Base-by-base conservation (phyloP, 2,888 invertebrate genomes). In the Drosophila siamana region DNA sequence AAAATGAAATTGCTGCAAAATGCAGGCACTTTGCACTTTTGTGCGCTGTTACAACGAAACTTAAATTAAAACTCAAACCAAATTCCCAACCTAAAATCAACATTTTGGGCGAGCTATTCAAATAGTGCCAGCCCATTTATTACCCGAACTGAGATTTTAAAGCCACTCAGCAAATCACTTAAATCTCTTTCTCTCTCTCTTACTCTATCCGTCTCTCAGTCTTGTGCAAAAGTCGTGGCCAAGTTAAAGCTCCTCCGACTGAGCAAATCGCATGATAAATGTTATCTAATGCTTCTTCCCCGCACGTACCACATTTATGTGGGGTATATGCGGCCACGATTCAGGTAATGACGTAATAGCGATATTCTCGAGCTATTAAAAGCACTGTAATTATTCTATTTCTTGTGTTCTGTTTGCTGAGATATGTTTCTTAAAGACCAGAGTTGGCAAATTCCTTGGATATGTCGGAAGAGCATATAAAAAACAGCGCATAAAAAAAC, bases 101-200 rank as follows among this genome's bases (percentile, higher is more conserved):
- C 86, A 82, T 65, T 84, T 66, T 61, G 66, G 64, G 51, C 57
- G 69, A 60, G 66, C 65, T 85, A 78, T 85, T 78, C 82, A 85
- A 82, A 82, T 81, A 87, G 86, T 73, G 66, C 69, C 60, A 43
- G 68, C 59, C 78, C 72, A 88, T 83, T 83, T 86, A 88, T 88
- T 74, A 83, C 74, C 62, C 69, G 36, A 77, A 48, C 56, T 47
- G 71, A 86, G 83, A 82, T 74, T 83, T 83, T 83, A 83, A 83
- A 83, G 88, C 77, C 83, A 83, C 80, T 87, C 86, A 76, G 88
- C 82, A 82, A 82, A 87, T 82, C 82, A 82, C 88, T 83, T 83
- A 88, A 83, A 88, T 83, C 88, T 44, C 55, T 54, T 28, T 41
- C 11, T 11, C 28, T 16, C 13, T 51, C n/a, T n/a, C n/a, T n/a